Percentiles rank a stretch among this genome's conserved stretches.
Conservation (phyloP, 2,888 invertebrate species). For the Leucophenga montana region DNA sequence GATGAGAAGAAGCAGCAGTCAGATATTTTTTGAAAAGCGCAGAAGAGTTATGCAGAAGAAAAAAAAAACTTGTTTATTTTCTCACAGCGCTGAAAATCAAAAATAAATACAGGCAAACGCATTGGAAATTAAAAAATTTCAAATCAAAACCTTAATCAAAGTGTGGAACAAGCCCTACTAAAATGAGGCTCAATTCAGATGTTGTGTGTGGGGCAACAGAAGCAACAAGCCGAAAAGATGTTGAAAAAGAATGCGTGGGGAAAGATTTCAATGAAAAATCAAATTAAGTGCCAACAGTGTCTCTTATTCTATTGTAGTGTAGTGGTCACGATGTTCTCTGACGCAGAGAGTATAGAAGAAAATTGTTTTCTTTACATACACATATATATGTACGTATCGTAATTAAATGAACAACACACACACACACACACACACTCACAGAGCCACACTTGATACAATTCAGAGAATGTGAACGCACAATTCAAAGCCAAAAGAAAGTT, state of each 20-base stretch:
- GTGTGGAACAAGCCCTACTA: not conserved
- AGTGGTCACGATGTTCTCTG: constrained; percentile 41
- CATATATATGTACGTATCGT: too few species aligned
- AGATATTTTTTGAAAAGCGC: not conserved
- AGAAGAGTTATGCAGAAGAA: too few species aligned
- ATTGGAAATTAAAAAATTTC: constrained; percentile 9
- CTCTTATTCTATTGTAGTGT: too few species aligned
- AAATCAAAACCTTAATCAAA: constrained; percentile 9
- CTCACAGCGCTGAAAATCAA: not conserved
- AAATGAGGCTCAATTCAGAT: not conserved
- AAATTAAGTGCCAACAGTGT: constrained; percentile 41
- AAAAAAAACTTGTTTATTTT: constrained; percentile 16
- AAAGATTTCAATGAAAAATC: not conserved
- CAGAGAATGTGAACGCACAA: constrained; percentile 11
- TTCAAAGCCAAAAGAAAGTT: too few species aligned
- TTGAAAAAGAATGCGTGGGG: not conserved
- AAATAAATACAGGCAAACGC: not conserved
- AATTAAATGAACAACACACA: constrained; percentile 51
- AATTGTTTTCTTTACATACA: not conserved
- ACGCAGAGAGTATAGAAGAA: not conserved
- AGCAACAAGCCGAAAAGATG: not conserved
- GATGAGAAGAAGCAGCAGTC: not conserved
- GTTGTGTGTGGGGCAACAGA: not conserved
- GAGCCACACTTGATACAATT: not conserved
- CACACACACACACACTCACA: constrained; percentile 5